Evolutionary conservation across 37 sponge, comb jelly and placozoan genomes (phyloP), one percentile per base, ranked within the genome.

Genomic region (Crambe crambe): DNA sequence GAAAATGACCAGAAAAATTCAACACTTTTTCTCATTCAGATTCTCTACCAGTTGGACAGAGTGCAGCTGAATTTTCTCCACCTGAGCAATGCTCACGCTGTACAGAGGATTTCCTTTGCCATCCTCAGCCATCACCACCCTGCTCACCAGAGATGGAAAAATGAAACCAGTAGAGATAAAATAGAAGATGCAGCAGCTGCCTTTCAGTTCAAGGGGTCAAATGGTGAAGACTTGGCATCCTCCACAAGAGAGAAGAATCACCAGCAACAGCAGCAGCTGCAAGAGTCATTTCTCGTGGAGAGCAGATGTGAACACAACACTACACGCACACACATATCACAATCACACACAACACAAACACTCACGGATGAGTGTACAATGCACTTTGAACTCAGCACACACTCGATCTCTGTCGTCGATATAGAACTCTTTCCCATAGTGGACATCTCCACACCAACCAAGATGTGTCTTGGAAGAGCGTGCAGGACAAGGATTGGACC

Each of bases 41-140:
- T 76, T 15, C 26, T 39, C 60, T 84, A 84, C 41, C 8, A 58
- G 2, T 36, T 77, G 15, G 43, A 40, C 32, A 68, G 42, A 41
- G 77, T 76, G 1, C 85, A 84, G 60, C 57, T 84, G 22, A 84
- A 76, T 36, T 70, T 76, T 44, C 60, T 84, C 35, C 85, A 70
- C 32, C 77, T 84, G 35, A 34, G 37, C 35, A 84, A 58, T 65
- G 73, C 77, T 2, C 40, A 68, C 18, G 85, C 71, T 15, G 37
- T 56, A 3, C 85, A 84, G 71, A 77, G 57, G 42, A 40, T 76
- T 31, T 18, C 76, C 25, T 22, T 60, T 34, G 12, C 54, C 76
- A 21, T 2, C 62, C 43, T 38, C 27, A 21, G 37, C 1, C 27
- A 1, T 12, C 61, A 60, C 61, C 59, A 58, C 5, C 57, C 57